Percentiles rank a stretch among this genome's conserved stretches.
phyloP scores from a whole-genome alignment of 1,140 invertebrate species.

The Bombus huntii region DNA sequence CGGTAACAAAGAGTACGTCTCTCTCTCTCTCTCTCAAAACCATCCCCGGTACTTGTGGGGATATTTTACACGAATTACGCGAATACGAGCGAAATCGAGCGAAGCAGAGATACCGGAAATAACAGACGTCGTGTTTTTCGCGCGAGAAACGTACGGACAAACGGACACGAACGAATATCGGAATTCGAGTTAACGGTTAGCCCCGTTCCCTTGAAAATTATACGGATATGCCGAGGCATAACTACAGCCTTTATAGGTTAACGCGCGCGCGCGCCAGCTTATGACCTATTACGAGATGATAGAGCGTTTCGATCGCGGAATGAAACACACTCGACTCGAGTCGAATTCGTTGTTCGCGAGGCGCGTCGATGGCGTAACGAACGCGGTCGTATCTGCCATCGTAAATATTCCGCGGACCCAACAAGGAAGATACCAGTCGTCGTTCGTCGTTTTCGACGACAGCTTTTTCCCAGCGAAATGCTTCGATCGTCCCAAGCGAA shows the following conservation, averaged over 20 bases:
- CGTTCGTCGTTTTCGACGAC: not conserved
- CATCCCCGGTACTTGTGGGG: accelerated
- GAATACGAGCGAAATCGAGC: too few species aligned
- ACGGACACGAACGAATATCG: not conserved
- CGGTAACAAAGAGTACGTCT: too few species aligned
- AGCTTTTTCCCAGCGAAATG: not conserved
- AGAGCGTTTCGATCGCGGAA: constrained; percentile 42
- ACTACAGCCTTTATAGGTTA: not conserved
- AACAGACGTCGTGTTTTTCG: too few species aligned
- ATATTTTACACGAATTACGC: too few species aligned
- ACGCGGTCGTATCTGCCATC: constrained; percentile 8
- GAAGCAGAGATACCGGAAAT: too few species aligned
- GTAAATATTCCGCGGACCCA: constrained; percentile 12
- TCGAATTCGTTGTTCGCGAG: constrained; percentile 62
- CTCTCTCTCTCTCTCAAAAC: too few species aligned
- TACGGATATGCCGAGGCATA: accelerated
- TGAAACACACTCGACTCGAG: constrained; percentile 35
- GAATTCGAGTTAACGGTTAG: not conserved
- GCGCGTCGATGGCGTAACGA: constrained; percentile 42
- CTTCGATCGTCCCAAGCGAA: not conserved
- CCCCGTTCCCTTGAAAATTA: not conserved
- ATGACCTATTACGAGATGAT: constrained; percentile 29
- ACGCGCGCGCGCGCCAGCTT: not conserved
- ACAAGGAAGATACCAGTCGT: not conserved
- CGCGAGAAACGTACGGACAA: too few species aligned